Percentiles rank a stretch among this genome's conserved stretches.
Evolutionary conservation across 2,888 invertebrate genomes (phyloP).

Genomic region (Macrosoma leucophasiata): DNA sequence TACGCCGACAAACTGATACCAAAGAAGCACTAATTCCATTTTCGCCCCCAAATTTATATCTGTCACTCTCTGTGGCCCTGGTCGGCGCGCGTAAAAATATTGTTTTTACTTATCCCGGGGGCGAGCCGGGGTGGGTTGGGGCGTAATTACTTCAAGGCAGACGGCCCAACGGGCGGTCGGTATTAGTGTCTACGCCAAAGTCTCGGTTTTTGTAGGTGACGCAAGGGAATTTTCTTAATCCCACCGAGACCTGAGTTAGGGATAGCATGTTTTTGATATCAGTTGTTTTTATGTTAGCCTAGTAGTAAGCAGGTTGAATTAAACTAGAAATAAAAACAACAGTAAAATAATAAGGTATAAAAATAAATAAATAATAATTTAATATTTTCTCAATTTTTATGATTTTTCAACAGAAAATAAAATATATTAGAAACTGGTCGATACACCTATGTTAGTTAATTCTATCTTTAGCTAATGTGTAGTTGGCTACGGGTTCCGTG

Average conservation of each 20-base stretch:
- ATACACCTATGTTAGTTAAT: too few species aligned
- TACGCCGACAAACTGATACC: conserved; percentile 31
- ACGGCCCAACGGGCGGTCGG: conserved; percentile 53
- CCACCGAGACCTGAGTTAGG: conserved; percentile 17
- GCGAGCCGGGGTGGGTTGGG: conserved; percentile 41
- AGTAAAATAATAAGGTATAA: too few species aligned
- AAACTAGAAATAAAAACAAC: neutral
- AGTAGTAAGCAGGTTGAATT: neutral
- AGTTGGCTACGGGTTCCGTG: too few species aligned
- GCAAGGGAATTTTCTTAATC: conserved; percentile 55
- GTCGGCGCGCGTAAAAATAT: conserved; percentile 69
- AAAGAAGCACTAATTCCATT: conserved; percentile 62
- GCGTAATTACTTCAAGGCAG: conserved; percentile 69
- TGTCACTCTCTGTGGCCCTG: conserved; percentile 67
- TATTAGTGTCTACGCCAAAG: conserved; percentile 51
- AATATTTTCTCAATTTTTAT: too few species aligned
- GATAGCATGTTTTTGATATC: conserved; percentile 1
- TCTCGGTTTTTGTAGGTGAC: conserved; percentile 52
- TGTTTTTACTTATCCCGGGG: conserved; percentile 70
- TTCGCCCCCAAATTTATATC: conserved; percentile 67
- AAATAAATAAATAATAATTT: too few species aligned
- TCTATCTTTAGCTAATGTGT: too few species aligned
- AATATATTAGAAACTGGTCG: too few species aligned
- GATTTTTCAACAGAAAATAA: too few species aligned
- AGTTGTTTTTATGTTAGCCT: neutral